Evolutionary conservation across 2,113 vertebrate genomes (phyloP).

Genomic region (Acrocephalus arundinaceus): DNA sequence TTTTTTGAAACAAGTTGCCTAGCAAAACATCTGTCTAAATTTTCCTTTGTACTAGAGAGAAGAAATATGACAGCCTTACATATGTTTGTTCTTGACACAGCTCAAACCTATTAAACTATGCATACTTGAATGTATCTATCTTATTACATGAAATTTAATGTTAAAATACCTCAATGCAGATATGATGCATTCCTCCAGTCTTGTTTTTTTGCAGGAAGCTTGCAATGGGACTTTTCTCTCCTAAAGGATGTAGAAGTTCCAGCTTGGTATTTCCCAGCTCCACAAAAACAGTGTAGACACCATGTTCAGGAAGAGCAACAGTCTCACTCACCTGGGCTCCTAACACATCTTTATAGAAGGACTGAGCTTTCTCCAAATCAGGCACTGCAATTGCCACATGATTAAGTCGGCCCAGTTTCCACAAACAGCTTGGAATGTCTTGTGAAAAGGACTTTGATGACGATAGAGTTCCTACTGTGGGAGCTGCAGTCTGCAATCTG

Average conservation of each 20-base stretch:
- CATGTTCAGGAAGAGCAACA: constrained; percentile 88
- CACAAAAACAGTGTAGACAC: constrained; percentile 93
- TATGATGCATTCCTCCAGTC: constrained; percentile 93
- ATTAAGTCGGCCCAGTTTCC: constrained; percentile 90
- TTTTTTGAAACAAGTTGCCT: background rate
- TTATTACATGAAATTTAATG: background rate
- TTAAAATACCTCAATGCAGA: constrained; percentile 91
- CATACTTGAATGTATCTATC: background rate
- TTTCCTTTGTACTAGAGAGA: background rate
- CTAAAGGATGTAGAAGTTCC: constrained; percentile 93
- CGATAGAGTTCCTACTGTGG: constrained; percentile 37
- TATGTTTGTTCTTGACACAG: background rate
- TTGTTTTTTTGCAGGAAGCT: constrained; percentile 93
- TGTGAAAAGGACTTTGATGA: constrained; percentile 28
- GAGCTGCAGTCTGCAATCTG: constrained; percentile 25
- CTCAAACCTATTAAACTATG: background rate
- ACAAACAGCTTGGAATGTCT: constrained; percentile 70
- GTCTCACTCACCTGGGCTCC: constrained; percentile 86
- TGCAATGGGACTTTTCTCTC: constrained; percentile 87
- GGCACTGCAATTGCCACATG: constrained; percentile 94
- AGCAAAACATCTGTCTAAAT: background rate
- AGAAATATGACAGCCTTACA: background rate
- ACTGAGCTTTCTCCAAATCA: constrained; percentile 84
- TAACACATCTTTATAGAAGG: constrained; percentile 86
- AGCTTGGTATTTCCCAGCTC: constrained; percentile 94